These are phyloP conservation scores for Cheirogaleus major DNA, from an alignment of 2,797 vertebrate species.

Conservation along the genomic window DNA sequence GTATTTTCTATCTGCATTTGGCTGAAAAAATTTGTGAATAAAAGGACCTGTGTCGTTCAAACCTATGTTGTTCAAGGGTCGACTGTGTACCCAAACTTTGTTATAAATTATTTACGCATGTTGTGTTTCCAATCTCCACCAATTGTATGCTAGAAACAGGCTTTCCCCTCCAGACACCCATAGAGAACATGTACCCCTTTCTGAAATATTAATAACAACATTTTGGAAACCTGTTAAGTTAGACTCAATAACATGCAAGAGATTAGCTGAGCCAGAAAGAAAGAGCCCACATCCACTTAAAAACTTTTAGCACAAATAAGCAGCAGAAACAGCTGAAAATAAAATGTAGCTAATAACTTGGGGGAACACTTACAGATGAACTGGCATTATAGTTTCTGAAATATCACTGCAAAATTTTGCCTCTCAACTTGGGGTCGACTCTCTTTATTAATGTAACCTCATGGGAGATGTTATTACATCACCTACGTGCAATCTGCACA, in stretches of 20 bases:
- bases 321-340: slow-evolving; percentile 51
- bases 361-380: slow-evolving; percentile 19
- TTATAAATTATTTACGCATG: background rate
- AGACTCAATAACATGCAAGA: background rate
- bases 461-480: background rate
- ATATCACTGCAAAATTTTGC: slow-evolving; percentile 56
- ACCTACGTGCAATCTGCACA: slow-evolving; percentile 24
- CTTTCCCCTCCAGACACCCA: background rate
- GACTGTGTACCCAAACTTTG: background rate
- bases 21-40: background rate
- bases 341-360: background rate
- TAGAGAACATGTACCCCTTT: background rate
- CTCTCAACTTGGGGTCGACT: slow-evolving; percentile 27
- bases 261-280: slow-evolving; percentile 38
- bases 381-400: slow-evolving; percentile 52
- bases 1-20: background rate
- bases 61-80: background rate
- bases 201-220: background rate
- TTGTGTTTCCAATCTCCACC: background rate
- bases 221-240: background rate
- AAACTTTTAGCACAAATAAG: slow-evolving; percentile 31
- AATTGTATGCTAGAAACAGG: background rate
- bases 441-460: slow-evolving; percentile 60
- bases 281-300: background rate
- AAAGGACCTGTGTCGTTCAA: too few species aligned